Evolutionary conservation across 2,888 invertebrate species (phyloP), one percentile per base, ranked within the genome.

Genomic region (Cepaea hortensis): DNA sequence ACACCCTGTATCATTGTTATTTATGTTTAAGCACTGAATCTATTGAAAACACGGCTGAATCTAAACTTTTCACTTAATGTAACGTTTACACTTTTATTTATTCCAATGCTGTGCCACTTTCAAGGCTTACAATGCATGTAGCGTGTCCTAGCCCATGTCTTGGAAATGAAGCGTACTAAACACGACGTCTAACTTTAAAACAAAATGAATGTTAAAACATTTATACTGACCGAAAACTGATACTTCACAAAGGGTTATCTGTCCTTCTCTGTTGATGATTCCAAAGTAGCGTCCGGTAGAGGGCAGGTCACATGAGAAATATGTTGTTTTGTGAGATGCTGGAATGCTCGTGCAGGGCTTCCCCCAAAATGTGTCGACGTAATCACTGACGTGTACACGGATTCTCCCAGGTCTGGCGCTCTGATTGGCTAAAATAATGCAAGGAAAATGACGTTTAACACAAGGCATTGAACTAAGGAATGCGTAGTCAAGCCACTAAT

Each of bases 241-340:
- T 23, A 90, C 88, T 82, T 90, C 90, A 84, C 90, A 90, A 35
- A 90, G 73, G 2, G 89, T 88, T 15, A 90, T 87, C 13, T 81
- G 65, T 11, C 85, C 88, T 18, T 75, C 48, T 50, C 75, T 81
- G 50, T 85, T 85, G 15, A 85, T 81, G 18, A 85, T 20, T 15
- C 85, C 85, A 65, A 85, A 85, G 75, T 73, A 85, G n/a, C 85
- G 81, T 2, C 85, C 85, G 1, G 46, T 62, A 46, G 85, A 81
- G 48, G 81, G 85, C 46, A 85, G 11, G 48, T 85, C 85, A 65
- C 85, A 85, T 23, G 73, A n/a, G 76, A 81, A 85, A 20, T 75
- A 23, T 6, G 62, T 70, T 35, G 50, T 75, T 48, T 75, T 85
- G 48, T 81, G 81, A 23, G 85, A 81, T 35, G 73, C 65, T 50